Conservation (phyloP, 1,140 invertebrate genomes). For the Drosophila baimaii region DNA sequence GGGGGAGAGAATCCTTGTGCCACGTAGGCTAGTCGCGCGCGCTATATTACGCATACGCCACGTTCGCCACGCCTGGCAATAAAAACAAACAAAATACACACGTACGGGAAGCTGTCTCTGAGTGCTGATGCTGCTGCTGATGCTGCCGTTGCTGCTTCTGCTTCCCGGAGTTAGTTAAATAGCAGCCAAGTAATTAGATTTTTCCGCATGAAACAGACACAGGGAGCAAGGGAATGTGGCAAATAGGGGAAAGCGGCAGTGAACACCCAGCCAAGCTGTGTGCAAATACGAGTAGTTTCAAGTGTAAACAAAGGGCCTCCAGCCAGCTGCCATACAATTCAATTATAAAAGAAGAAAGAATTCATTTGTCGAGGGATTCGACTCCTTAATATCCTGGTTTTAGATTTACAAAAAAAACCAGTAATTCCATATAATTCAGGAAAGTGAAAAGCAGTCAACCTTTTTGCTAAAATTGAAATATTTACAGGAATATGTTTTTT, state of each 20-base stretch:
- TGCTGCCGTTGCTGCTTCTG: constrained; percentile 2
- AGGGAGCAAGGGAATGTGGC: constrained; percentile 2
- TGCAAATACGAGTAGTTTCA: constrained; percentile 72
- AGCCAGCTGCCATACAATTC: constrained; percentile 68
- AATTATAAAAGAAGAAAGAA: constrained; percentile 65
- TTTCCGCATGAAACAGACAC: constrained; percentile 66
- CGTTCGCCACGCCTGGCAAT: constrained; percentile 50
- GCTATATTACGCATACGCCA: constrained; percentile 76
- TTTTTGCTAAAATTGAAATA: background rate
- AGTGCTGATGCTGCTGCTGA: background rate
- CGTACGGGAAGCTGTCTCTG: constrained; percentile 42
- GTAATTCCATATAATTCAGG: too few species aligned
- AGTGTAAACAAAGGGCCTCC: constrained; percentile 70
- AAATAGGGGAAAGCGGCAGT: constrained; percentile 1
- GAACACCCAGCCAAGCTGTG: constrained; percentile 16
- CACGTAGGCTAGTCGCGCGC: constrained; percentile 48
- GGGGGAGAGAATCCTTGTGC: constrained; percentile 26
- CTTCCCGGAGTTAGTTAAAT: constrained; percentile 66
- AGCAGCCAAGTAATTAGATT: constrained; percentile 80
- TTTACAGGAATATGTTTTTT: background rate
- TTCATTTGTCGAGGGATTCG: background rate
- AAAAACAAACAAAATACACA: constrained; percentile 61
- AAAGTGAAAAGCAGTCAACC: too few species aligned
- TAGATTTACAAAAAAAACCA: too few species aligned
- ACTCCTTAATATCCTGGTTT: constrained; percentile 1